Evolutionary conservation across 2,888 invertebrate species (phyloP).

Genomic region (Mylabris sibirica): DNA sequence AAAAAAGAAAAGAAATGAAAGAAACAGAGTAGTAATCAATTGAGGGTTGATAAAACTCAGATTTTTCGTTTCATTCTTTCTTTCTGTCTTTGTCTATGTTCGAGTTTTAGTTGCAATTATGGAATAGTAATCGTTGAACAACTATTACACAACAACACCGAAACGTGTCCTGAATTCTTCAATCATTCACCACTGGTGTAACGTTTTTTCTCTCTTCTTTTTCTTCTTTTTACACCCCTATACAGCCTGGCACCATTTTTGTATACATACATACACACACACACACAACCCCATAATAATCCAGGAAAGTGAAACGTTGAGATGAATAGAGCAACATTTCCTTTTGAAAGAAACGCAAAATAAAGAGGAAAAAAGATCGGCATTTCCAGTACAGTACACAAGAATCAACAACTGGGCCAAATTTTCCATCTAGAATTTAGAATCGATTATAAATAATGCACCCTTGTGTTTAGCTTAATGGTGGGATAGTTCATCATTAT

Average conservation of each 20-base stretch:
- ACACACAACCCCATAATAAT: not conserved
- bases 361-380: not conserved
- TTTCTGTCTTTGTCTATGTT: not conserved
- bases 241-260: not conserved
- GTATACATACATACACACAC: no score
- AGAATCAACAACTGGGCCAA: conserved; percentile 5
- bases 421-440: not conserved
- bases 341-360: not conserved
- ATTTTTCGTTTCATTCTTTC: not conserved
- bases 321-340: not conserved
- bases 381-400: conserved; percentile 7
- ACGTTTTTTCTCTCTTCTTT: not conserved
- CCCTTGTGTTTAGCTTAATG: not conserved
- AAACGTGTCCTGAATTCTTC: not conserved
- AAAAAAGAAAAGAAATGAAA: not conserved
- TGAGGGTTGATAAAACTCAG: not conserved
- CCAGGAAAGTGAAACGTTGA: conserved; percentile 1
- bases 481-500: no score
- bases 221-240: not conserved
- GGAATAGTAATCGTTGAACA: not conserved
- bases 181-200: not conserved
- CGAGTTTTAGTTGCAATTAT: conserved; percentile 2
- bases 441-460: not conserved
- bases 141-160: not conserved
- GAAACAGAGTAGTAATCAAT: not conserved